Percentiles rank a stretch among this genome's conserved stretches.
Evolutionary conservation across 1,140 invertebrate species (phyloP).

Genomic region (Frieseomelitta varia): DNA sequence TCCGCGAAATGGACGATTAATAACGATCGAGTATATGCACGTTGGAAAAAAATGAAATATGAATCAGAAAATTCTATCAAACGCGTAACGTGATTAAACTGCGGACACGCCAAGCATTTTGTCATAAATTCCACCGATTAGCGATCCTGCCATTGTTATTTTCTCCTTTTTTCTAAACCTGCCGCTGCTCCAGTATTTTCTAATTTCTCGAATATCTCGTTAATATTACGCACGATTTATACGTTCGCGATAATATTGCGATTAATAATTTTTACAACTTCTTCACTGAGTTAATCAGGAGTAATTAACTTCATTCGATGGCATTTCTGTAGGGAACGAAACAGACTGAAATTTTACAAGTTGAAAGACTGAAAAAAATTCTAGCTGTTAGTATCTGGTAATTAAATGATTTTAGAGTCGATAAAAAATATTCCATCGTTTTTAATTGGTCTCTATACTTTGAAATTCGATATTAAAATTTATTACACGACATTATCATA

Average conservation of each 20-base stretch:
- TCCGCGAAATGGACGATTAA: conserved; percentile 51
- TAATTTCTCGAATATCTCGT: neutral
- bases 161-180: neutral
- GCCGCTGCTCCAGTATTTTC: neutral
- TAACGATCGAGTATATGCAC: conserved; percentile 33
- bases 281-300: neutral
- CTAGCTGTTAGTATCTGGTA: neutral
- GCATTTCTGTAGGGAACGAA: neutral
- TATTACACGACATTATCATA: neutral
- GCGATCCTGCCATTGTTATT: neutral
- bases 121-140: neutral
- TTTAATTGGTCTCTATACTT: neutral
- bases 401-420: neutral
- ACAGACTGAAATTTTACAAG: neutral
- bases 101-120: neutral
- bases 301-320: neutral
- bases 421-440: neutral
- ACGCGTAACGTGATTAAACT: neutral
- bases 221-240: neutral
- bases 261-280: neutral
- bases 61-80: conserved; percentile 22
- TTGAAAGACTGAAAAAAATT: neutral
- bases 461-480: neutral
- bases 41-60: neutral
- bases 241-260: neutral